These are phyloP conservation scores for Cyclophora albipunctata DNA, from an alignment of 2,888 invertebrate species.

Conservation along the genomic window DNA sequence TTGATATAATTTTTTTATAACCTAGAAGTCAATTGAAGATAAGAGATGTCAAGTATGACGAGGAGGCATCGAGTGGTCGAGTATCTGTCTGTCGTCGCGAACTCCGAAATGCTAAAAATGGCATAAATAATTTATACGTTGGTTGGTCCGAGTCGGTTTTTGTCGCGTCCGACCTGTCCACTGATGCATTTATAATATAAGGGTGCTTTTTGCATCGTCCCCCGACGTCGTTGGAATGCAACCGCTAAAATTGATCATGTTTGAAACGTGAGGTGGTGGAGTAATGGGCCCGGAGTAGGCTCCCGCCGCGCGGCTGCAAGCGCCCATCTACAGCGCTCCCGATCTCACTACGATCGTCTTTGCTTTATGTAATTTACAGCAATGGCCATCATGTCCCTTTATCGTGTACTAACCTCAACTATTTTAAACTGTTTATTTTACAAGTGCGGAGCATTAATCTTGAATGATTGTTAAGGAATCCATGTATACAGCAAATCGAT, in stretches of 20 bases:
- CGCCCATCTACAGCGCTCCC: constrained; percentile 16
- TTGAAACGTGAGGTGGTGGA: constrained; percentile 66
- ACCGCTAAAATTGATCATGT: constrained; percentile 75
- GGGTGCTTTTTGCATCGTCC: constrained; percentile 71
- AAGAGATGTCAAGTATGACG: constrained; percentile 25
- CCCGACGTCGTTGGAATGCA: constrained; percentile 64
- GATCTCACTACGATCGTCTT: constrained; percentile 16
- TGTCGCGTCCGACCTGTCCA: constrained; percentile 70
- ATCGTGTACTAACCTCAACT: too few species aligned
- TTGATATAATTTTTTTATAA: too few species aligned
- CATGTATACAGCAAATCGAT: too few species aligned
- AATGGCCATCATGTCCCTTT: background rate
- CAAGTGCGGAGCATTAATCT: too few species aligned
- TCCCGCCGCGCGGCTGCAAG: background rate
- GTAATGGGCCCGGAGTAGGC: constrained; percentile 43
- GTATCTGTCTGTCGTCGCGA: constrained; percentile 32
- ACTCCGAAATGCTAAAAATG: constrained; percentile 74
- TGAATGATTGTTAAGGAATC: too few species aligned
- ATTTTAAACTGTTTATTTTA: too few species aligned
- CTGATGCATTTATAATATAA: constrained; percentile 76
- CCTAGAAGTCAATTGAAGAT: background rate
- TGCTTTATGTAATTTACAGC: constrained; percentile 13
- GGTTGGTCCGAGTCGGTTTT: constrained; percentile 63
- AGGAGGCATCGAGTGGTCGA: constrained; percentile 29
- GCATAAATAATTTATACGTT: constrained; percentile 74